Evolutionary conservation across 2,797 vertebrate genomes (phyloP).

Genomic region (Borostomias antarcticus): DNA sequence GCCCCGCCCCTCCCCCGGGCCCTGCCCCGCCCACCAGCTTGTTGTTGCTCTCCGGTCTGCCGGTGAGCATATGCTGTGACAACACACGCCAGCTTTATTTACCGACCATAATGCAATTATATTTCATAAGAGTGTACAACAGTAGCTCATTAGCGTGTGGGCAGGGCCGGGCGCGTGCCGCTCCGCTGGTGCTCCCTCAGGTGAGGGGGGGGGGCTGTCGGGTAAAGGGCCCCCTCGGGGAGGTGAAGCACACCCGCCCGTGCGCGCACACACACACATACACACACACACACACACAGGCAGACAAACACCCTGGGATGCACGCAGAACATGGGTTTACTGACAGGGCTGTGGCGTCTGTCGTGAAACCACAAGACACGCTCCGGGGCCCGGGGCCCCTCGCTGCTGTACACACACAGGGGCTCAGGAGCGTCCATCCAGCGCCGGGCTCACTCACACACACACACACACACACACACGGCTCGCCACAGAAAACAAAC

Average conservation of each 20-base stretch:
- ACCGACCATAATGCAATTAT: slow-evolving; percentile 96
- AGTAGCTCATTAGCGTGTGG: slow-evolving; percentile 93
- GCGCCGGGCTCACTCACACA: slow-evolving; percentile 1
- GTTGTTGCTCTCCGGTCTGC: slow-evolving; percentile 91
- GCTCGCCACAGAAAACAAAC: slow-evolving; percentile 66
- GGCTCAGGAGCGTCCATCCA: slow-evolving; percentile 53
- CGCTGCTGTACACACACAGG: slow-evolving; percentile 40
- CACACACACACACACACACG: slow-evolving; percentile 41
- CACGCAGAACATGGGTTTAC: no score
- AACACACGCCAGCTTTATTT: slow-evolving; percentile 95
- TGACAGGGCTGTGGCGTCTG: slow-evolving; percentile 57
- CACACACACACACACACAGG: slow-evolving; percentile 44
- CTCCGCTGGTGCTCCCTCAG: not conserved
- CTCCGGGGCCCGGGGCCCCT: slow-evolving; percentile 52
- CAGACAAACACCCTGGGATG: slow-evolving; percentile 32
- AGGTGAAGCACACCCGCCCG: slow-evolving; percentile 15
- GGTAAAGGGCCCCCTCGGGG: slow-evolving; percentile 68
- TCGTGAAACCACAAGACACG: slow-evolving; percentile 64
- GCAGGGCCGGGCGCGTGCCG: slow-evolving; percentile 72
- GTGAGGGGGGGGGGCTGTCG: not conserved
- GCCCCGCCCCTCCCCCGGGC: slow-evolving; percentile 14
- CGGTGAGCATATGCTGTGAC: slow-evolving; percentile 88
- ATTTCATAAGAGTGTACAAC: slow-evolving; percentile 96
- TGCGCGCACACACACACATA: slow-evolving; percentile 28
- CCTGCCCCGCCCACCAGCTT: slow-evolving; percentile 58